Conservation (phyloP, 2,797 vertebrate species). For the Mormyrops boulengeri region DNA sequence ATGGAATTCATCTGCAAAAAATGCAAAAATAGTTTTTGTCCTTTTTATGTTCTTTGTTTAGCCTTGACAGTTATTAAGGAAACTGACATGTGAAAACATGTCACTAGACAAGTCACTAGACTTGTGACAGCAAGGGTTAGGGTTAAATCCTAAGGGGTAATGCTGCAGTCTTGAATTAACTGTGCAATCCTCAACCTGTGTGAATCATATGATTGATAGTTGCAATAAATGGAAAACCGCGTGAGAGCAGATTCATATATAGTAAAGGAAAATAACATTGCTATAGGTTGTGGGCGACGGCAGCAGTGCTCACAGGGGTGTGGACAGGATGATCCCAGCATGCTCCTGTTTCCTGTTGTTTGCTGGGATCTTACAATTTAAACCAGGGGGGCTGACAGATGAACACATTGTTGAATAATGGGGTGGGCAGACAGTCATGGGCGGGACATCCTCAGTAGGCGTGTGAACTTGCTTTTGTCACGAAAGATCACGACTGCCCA, state of each 20-base stretch:
- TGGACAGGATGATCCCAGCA: slow-evolving; percentile 56
- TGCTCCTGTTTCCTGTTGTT: slow-evolving; percentile 61
- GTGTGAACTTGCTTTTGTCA: not conserved
- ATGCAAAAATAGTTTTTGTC: not conserved
- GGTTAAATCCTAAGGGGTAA: not conserved
- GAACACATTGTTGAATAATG: slow-evolving; percentile 41
- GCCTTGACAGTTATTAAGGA: not conserved
- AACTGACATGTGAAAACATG: not conserved
- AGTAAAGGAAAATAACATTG: not conserved
- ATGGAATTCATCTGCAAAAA: not conserved
- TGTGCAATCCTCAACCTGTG: not conserved
- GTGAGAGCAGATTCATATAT: not conserved
- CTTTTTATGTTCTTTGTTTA: not conserved
- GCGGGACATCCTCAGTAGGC: slow-evolving; percentile 18
- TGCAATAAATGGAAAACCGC: not conserved
- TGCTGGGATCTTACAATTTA: slow-evolving; percentile 67
- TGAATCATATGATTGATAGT: not conserved
- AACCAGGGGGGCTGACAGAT: slow-evolving; percentile 51
- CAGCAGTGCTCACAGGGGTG: slow-evolving; percentile 30
- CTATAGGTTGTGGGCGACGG: slow-evolving; percentile 36
- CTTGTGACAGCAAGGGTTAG: not conserved
- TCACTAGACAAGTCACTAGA: not conserved
- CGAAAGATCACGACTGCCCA: not conserved
- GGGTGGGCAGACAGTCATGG: slow-evolving; percentile 32
- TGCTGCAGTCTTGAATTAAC: not conserved